These are phyloP conservation scores for Neosilurus hyrtlii DNA, from an alignment of 2,797 vertebrate species.

Conservation along the genomic window DNA sequence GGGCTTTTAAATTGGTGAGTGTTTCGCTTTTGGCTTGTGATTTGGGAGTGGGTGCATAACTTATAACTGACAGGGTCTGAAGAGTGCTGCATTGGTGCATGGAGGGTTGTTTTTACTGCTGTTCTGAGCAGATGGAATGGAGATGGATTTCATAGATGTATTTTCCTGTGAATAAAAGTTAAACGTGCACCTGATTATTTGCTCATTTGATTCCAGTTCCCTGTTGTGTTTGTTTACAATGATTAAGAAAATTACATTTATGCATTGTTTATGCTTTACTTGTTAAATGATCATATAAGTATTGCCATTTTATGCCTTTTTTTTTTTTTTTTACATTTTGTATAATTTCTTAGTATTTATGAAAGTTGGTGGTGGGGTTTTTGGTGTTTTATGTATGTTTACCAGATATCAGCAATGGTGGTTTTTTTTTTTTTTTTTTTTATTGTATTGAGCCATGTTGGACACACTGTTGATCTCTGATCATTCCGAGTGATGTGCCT, in stretches of 20 bases:
- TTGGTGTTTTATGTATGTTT: slow-evolving; percentile 54
- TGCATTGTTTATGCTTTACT: slow-evolving; percentile 7
- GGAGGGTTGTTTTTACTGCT: slow-evolving; percentile 65
- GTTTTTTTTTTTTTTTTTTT: background rate
- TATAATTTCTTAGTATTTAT: slow-evolving; percentile 33
- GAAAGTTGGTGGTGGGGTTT: slow-evolving; percentile 50
- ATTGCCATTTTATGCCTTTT: slow-evolving; percentile 22
- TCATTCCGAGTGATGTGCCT: slow-evolving; percentile 53
- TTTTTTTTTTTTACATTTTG: slow-evolving; percentile 43
- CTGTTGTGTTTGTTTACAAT: slow-evolving; percentile 34
- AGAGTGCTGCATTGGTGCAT: slow-evolving; percentile 35
- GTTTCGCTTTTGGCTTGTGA: background rate
- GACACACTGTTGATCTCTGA: slow-evolving; percentile 27
- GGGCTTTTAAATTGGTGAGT: slow-evolving; percentile 33
- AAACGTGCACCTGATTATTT: slow-evolving; percentile 41
- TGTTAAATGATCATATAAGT: slow-evolving; percentile 34
- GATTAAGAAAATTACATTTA: slow-evolving; percentile 8
- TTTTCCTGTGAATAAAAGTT: slow-evolving; percentile 54
- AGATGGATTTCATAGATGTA: slow-evolving; percentile 64
- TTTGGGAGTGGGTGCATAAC: slow-evolving; percentile 31
- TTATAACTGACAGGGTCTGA: slow-evolving; percentile 32
- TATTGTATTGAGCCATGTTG: slow-evolving; percentile 30
- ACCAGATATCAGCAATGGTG: slow-evolving; percentile 32
- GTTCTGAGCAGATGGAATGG: slow-evolving; percentile 70
- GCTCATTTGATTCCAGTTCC: slow-evolving; percentile 34